phyloP scores from a whole-genome alignment of 2,888 invertebrate species.

The Drosophila kuntzei region DNA sequence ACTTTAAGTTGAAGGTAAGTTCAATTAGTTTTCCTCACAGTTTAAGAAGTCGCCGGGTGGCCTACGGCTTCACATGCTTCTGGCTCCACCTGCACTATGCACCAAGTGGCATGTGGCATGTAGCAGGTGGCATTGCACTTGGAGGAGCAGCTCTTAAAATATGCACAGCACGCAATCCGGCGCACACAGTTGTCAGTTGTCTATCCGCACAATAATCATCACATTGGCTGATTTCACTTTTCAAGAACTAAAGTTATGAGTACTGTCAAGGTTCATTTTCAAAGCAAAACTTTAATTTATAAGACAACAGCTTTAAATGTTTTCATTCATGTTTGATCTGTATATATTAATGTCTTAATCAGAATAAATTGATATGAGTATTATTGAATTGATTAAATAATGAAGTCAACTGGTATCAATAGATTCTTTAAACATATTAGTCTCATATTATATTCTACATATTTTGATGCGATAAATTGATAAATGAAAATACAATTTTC shows the following conservation, averaged over 20 bases:
- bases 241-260: slow-evolving; percentile 34
- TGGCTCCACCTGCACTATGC: slow-evolving; percentile 1
- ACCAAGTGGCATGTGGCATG: slow-evolving; percentile 15
- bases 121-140: slow-evolving; percentile 61
- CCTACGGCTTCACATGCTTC: slow-evolving; percentile 9
- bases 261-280: slow-evolving; percentile 30
- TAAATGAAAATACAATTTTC: background rate
- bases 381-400: background rate
- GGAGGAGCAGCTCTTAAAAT: slow-evolving; percentile 53
- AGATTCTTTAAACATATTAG: background rate
- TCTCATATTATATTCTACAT: too few species aligned
- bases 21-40: slow-evolving; percentile 55
- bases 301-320: too few species aligned
- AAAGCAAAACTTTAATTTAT: background rate
- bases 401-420: too few species aligned
- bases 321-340: background rate
- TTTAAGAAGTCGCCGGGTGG: slow-evolving; percentile 47
- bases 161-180: slow-evolving; percentile 70
- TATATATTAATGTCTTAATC: background rate
- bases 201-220: slow-evolving; percentile 19
- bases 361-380: background rate
- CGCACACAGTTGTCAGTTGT: slow-evolving; percentile 19
- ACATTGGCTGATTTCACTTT: slow-evolving; percentile 53
- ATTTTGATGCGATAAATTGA: slow-evolving; percentile 4
- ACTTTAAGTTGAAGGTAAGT: slow-evolving; percentile 68